Percentiles rank a stretch among this genome's conserved stretches.
These are phyloP conservation scores for Gymnothorax reevesii DNA, from an alignment of 2,797 vertebrate genomes.

Conservation along the genomic window DNA sequence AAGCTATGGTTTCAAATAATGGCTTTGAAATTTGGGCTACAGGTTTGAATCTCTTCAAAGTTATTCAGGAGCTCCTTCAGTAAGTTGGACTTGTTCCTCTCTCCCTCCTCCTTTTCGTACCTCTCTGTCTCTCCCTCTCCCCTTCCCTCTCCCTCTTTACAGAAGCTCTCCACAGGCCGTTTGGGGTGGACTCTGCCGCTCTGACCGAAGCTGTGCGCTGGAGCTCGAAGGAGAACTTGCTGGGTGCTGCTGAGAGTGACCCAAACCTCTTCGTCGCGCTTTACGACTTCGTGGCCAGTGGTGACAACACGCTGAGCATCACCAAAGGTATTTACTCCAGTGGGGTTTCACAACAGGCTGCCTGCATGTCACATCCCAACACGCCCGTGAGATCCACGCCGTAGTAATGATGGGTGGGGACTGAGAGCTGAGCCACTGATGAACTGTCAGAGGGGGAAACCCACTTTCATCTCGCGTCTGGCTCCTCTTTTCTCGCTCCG, in stretches of 20 bases:
- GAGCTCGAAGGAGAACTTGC: conserved; percentile 98
- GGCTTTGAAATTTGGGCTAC: neutral
- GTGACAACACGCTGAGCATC: conserved; percentile 99
- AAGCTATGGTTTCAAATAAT: too few species aligned
- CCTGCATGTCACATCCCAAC: too few species aligned
- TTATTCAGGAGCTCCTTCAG: neutral
- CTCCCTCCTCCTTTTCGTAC: too few species aligned
- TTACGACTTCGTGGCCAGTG: conserved; percentile 98
- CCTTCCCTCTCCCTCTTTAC: conserved; percentile 47
- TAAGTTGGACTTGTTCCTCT: neutral
- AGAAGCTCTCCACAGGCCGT: conserved; percentile 95
- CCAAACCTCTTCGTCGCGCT: conserved; percentile 99
- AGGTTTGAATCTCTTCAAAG: neutral
- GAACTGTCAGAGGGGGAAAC: neutral
- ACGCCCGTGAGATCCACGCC: neutral
- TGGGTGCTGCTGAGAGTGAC: conserved; percentile 94
- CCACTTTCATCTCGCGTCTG: neutral
- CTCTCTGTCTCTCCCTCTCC: conserved; percentile 8
- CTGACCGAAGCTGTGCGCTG: conserved; percentile 96
- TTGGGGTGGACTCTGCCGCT: conserved; percentile 87
- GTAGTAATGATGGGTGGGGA: neutral
- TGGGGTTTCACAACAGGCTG: too few species aligned
- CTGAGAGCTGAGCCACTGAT: neutral
- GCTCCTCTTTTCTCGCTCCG: neutral
- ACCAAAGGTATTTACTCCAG: conserved; percentile 86